These are phyloP conservation scores for Semicossyphus pulcher DNA, from an alignment of 2,113 vertebrate species.

Conservation along the genomic window DNA sequence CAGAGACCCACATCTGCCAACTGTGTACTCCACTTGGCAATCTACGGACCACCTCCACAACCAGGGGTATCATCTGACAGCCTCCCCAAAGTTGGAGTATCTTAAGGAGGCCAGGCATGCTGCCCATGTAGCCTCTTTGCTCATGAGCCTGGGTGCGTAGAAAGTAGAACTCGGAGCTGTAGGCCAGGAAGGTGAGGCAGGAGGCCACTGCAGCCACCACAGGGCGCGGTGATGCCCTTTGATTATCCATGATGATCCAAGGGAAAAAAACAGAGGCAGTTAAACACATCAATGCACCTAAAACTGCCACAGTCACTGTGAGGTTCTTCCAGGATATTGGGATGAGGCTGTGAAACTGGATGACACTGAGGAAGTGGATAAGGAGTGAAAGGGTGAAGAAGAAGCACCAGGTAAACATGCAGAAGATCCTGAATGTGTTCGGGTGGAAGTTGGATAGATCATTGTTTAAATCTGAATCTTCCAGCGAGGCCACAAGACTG, in stretches of 20 bases:
- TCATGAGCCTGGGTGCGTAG: constrained; percentile 62
- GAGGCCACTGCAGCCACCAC: constrained; percentile 64
- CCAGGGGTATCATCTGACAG: constrained; percentile 69
- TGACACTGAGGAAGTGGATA: constrained; percentile 77
- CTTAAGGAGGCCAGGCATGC: constrained; percentile 80
- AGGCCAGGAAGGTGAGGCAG: constrained; percentile 74
- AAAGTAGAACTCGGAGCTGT: constrained; percentile 70
- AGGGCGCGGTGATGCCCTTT: accelerated
- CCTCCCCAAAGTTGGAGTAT: constrained; percentile 78
- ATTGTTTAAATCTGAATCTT: neutral
- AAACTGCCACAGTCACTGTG: constrained; percentile 70
- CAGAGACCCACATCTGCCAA: constrained; percentile 62
- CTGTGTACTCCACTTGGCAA: accelerated
- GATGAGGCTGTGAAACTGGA: constrained; percentile 84
- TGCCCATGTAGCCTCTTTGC: constrained; percentile 84
- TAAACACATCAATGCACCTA: constrained; percentile 75
- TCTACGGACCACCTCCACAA: neutral
- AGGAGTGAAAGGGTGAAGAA: constrained; percentile 81
- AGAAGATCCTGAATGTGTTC: constrained; percentile 56
- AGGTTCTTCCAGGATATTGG: constrained; percentile 86
- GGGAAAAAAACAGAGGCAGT: constrained; percentile 69
- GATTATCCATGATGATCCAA: constrained; percentile 46
- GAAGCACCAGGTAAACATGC: constrained; percentile 84
- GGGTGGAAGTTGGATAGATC: accelerated
- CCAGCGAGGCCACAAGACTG: constrained; percentile 72